phyloP scores from a whole-genome alignment of 1,140 invertebrate species.

The Aphaenogaster ashmeadi region DNA sequence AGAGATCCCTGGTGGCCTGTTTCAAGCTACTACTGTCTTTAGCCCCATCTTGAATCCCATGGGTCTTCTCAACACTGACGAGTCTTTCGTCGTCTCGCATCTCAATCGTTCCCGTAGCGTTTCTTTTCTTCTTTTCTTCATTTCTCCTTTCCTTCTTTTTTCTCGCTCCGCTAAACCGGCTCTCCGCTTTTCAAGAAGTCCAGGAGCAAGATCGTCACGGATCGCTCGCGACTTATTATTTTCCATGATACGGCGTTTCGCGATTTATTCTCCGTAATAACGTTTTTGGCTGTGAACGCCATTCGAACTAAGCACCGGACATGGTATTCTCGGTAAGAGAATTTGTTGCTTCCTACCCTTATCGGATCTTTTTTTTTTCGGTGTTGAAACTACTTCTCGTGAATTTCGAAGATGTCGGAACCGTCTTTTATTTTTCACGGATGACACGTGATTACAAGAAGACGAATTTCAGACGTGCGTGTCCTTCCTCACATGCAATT shows the following conservation, averaged over 20 bases:
- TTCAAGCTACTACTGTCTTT: conserved; percentile 66
- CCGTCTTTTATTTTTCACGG: background rate
- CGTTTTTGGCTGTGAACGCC: background rate
- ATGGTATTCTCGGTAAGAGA: background rate
- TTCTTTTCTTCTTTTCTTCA: conserved; percentile 20
- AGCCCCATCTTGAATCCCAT: conserved; percentile 55
- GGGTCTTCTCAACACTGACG: conserved; percentile 68
- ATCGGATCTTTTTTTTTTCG: background rate
- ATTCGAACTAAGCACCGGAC: conserved; percentile 8
- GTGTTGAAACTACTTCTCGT: background rate
- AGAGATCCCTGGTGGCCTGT: conserved; percentile 68
- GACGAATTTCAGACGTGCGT: conserved; percentile 11
- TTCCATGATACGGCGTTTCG: conserved; percentile 30
- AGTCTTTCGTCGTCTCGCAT: conserved; percentile 74
- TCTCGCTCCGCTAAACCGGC: conserved; percentile 4
- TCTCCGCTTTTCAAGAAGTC: conserved; percentile 27
- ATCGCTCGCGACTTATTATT: conserved; percentile 50
- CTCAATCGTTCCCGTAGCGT: conserved; percentile 68
- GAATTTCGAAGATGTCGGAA: background rate
- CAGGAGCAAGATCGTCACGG: background rate
- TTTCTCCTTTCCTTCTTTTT: background rate
- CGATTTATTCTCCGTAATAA: conserved; percentile 42
- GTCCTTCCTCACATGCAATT: conserved; percentile 16
- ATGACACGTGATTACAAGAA: background rate
- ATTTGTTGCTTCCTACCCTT: background rate